Conservation (phyloP, 2,113 vertebrate species). For the Gallinago jamesoni region DNA sequence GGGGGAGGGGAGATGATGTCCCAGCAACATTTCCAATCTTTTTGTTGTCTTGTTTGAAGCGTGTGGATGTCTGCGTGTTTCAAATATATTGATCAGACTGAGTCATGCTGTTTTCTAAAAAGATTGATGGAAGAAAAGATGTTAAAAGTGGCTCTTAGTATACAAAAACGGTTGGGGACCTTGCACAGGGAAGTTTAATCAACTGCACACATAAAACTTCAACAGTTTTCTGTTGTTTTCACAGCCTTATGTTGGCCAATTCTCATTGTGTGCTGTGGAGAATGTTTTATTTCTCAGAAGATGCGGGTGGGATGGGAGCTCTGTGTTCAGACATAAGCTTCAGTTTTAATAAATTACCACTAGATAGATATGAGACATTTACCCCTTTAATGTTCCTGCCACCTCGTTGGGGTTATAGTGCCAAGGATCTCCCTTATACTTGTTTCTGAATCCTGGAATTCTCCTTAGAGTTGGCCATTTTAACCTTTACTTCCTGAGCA, state of each 20-base stretch:
- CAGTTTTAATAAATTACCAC: neutral
- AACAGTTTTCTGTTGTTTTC: neutral
- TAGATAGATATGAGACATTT: neutral
- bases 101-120: neutral
- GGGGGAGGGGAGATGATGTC: neutral
- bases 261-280: rapidly evolving
- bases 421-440: neutral
- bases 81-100: no score
- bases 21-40: neutral
- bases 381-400: neutral
- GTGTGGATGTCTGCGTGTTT: neutral
- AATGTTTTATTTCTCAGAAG: neutral
- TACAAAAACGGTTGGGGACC: neutral
- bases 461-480: neutral
- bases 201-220: neutral
- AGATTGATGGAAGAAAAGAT: neutral
- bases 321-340: neutral
- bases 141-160: neutral
- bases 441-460: neutral
- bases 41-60: neutral
- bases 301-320: neutral
- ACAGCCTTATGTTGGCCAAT: neutral
- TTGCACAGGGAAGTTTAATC: rapidly evolving
- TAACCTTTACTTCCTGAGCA: neutral
- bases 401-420: neutral